Percentiles rank a stretch among this genome's conserved stretches.
These are phyloP conservation scores for Cydia pomonella DNA, from an alignment of 1,140 invertebrate genomes.

Conservation along the genomic window DNA sequence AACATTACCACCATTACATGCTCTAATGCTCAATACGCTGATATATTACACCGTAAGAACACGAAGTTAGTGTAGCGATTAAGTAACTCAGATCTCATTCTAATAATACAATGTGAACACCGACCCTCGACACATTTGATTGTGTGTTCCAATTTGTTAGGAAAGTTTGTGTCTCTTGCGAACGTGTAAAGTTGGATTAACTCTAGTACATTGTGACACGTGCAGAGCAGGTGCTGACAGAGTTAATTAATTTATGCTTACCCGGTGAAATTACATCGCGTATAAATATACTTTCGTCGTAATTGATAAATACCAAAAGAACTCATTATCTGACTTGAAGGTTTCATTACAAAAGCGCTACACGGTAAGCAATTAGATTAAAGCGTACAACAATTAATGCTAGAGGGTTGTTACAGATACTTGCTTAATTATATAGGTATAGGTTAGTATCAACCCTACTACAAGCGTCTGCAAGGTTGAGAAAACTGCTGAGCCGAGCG, in stretches of 20 bases:
- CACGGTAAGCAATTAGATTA: slow-evolving; percentile 44
- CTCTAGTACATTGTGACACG: slow-evolving; percentile 42
- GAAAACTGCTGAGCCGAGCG: slow-evolving; percentile 4
- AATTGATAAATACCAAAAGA: slow-evolving; percentile 64
- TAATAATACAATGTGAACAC: slow-evolving; percentile 32
- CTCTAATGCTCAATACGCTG: slow-evolving; percentile 19
- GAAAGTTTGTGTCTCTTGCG: slow-evolving; percentile 43
- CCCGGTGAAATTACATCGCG: slow-evolving; percentile 55
- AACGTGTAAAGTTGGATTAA: slow-evolving; percentile 52
- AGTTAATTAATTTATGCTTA: slow-evolving; percentile 61
- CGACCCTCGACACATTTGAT: slow-evolving; percentile 27
- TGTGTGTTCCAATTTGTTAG: slow-evolving; percentile 45
- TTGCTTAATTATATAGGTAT: neutral
- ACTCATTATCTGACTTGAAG: slow-evolving; percentile 44
- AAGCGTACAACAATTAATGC: slow-evolving; percentile 39
- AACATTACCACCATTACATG: slow-evolving; percentile 28
- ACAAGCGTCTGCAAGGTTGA: neutral
- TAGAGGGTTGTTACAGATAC: slow-evolving; percentile 21
- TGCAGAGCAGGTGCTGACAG: slow-evolving; percentile 55
- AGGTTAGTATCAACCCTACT: too few species aligned
- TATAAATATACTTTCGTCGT: slow-evolving; percentile 39
- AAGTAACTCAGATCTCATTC: slow-evolving; percentile 36
- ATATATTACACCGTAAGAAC: slow-evolving; percentile 18
- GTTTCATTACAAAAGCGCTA: slow-evolving; percentile 50
- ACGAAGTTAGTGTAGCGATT: slow-evolving; percentile 15